A percentile compares a stretch with the other conserved stretches of the same genome.
Conservation (phyloP, 2,888 invertebrate genomes). For the Pandemis heparana region DNA sequence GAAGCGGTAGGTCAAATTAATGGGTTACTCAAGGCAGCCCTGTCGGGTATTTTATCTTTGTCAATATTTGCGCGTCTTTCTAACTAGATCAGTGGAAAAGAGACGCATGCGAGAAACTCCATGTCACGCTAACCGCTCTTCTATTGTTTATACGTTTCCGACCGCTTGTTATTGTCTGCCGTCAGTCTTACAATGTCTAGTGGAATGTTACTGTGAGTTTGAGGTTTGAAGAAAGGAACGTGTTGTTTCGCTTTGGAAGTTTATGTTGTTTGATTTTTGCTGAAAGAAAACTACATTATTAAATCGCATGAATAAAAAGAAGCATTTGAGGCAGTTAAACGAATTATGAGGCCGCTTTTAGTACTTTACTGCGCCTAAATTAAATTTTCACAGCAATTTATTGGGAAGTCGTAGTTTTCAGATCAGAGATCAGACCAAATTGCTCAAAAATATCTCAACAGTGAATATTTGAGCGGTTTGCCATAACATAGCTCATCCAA, state of each 20-base stretch:
- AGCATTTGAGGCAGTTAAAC: too few species aligned
- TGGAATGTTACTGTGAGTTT: neutral
- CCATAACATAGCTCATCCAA: too few species aligned
- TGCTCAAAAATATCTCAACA: too few species aligned
- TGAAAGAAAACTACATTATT: neutral
- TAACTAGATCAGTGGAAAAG: neutral
- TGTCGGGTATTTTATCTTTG: neutral
- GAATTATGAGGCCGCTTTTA: neutral
- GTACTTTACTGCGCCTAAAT: neutral
- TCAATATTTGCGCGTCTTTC: constrained; percentile 2
- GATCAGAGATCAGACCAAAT: too few species aligned
- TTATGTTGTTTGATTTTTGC: neutral
- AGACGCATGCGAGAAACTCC: neutral
- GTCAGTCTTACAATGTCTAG: constrained; percentile 5
- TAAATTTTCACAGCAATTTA: too few species aligned
- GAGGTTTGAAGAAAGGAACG: neutral
- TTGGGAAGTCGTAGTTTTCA: too few species aligned
- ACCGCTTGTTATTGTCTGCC: constrained; percentile 4
- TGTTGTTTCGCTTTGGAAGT: neutral
- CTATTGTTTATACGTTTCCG: constrained; percentile 14
- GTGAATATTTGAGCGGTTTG: too few species aligned
- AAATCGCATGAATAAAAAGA: neutral
- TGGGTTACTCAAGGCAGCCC: neutral
- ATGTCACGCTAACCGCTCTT: neutral
- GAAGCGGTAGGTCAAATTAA: neutral